Base-by-base conservation (phyloP, 23 tunicate genomes). In the Halocynthia roretzi region DNA sequence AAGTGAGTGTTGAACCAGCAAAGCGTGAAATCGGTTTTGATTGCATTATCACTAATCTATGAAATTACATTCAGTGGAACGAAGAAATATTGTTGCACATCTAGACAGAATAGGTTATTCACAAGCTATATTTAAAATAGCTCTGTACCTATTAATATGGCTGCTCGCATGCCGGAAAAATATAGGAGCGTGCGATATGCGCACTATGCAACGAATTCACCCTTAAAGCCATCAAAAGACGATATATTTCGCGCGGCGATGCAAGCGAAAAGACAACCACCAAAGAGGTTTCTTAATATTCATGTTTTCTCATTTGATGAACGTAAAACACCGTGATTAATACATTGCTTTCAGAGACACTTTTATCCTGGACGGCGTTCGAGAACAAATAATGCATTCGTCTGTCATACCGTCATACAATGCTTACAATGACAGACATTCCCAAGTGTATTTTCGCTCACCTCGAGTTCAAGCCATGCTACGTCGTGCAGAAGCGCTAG, bases 391-490 rank as follows among this genome's bases (percentile, higher is more conserved):
- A 10, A 75, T 62, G 53, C 77, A 82, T 53, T 62, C 73, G 57
- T 83, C 65, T 31, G 93, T 87, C 8, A 52, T 87, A 9, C 86
- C 93, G 56, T 87, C 93, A 8, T 87, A 87, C 86, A 82, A 87
- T 53, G 93, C 93, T 6, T 77, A 52, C 75, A 60, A 82, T 69
- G 93, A 87, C 73, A 83, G 82, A 7, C 83, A 87, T 72, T 81
- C 93, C 20, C 80, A 77, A 56, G 68, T 54, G 61, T 87, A 87
- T 58, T 87, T 87, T 51, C 80, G 93, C 10, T 85, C 85, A 66
- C 93, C 93, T 5, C 81, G 77, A 7, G 85, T 87, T 17, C 93
- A 87, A 77, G 93, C 69, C 52, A 82, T 82, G 93, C 67, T 87
- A 75, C 77, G 66, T 14, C 52, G 70, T 48, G 78, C 83, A 8